Evolutionary conservation across 2,113 vertebrate species (phyloP), one percentile per base, ranked within the genome.

Genomic region (Brachypteracias leptosomus): DNA sequence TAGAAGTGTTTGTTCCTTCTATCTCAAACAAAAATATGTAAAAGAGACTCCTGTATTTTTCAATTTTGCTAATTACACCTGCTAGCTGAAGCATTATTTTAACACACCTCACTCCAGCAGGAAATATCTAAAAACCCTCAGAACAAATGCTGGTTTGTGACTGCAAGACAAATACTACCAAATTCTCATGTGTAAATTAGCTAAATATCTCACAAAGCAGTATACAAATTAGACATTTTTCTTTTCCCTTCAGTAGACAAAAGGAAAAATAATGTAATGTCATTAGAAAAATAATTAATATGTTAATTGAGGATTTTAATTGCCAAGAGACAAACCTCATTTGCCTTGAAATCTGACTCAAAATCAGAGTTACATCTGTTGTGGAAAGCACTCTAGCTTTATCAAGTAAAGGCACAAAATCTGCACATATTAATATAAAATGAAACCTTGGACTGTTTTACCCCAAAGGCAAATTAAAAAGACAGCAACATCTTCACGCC

Each of bases 221-320:
- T 62, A 77, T 4, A 94, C 55, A 83, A 86, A 89, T 88, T 20
- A 94, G 77, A 46, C 51, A 63, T 59, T 91, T n/a, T 88, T 73
- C 26, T 84, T 86, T 80, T 66, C 42, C 65, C 65, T 81, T 91
- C 49, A 83, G 44, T 31, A 91, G 74, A 49, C 66, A 85, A 52
- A 81, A 84, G 68, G 20, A 88, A 68, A 93, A 70, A 77, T 6
- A 85, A 80, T 13, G 28, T 51, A 68, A 36, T 31, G 46, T 57
- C 62, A 88, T 93, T 90, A 91, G 70, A 90, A 87, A 94, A 95
- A 76, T 81, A 85, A 94, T 95, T 91, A 91, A 79, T 92, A 92
- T 76, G 74, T 75, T 97, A 96, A 93, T 66, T 72, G 49, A 90
- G 58, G 38, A 66, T 77, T 90, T 92, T 77, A 93, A 88, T 70